Percentiles rank a stretch among this genome's conserved stretches.
Conservation (phyloP, 2,797 vertebrate species). For the Poeciliopsis infans region DNA sequence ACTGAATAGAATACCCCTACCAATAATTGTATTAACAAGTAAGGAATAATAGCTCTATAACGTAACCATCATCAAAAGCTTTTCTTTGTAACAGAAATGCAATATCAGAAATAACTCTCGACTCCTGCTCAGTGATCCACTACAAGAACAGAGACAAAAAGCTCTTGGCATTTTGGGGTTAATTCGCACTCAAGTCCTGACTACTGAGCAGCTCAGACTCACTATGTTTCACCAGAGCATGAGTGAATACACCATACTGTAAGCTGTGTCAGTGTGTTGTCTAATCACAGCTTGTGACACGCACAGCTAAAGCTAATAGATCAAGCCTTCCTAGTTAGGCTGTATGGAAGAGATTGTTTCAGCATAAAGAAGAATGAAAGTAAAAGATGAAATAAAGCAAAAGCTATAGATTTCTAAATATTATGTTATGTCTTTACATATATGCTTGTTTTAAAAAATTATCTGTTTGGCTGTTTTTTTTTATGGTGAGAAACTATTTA, state of each 20-base stretch:
- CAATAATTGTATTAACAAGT: too few species aligned
- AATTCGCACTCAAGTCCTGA: conserved; percentile 50
- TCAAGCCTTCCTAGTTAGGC: conserved; percentile 53
- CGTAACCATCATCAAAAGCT: neutral
- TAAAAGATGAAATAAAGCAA: neutral
- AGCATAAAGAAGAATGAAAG: neutral
- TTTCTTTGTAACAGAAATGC: neutral
- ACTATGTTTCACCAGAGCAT: conserved; percentile 21
- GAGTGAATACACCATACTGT: conserved; percentile 2
- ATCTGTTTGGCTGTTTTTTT: neutral
- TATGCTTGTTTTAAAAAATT: neutral
- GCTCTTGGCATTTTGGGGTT: conserved; percentile 73
- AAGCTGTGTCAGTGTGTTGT: conserved; percentile 16
- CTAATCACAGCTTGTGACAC: conserved; percentile 27
- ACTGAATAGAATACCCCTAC: neutral
- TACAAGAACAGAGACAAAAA: conserved; percentile 29
- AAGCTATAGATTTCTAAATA: neutral
- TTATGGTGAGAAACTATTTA: neutral
- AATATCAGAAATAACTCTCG: conserved; percentile 13
- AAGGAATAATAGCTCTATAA: too few species aligned
- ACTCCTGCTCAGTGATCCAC: conserved; percentile 28
- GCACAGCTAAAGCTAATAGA: conserved; percentile 43
- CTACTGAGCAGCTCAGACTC: conserved; percentile 43
- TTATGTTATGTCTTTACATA: neutral
- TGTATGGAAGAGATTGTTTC: conserved; percentile 15